phyloP scores from a whole-genome alignment of 2,113 vertebrate species.

The Aix galericulata region DNA sequence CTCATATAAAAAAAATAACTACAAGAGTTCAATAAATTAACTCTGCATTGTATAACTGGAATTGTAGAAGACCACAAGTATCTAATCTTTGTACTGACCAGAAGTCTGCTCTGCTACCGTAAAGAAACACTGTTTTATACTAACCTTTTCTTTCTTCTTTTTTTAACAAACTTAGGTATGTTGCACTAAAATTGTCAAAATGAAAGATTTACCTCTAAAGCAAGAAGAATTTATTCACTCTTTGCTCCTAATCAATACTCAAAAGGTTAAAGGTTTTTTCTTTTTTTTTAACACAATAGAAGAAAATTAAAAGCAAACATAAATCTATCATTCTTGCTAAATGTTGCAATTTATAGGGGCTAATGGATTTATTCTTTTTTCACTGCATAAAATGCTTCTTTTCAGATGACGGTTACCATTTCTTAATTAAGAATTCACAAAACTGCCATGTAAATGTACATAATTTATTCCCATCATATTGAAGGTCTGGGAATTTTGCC shows the following conservation, averaged over 20 bases:
- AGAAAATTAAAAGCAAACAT: slow-evolving; percentile 57
- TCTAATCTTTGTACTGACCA: neutral
- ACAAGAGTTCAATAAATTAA: neutral
- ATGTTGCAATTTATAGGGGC: slow-evolving; percentile 43
- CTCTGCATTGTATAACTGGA: neutral
- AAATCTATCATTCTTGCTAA: slow-evolving; percentile 61
- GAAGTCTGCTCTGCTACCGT: neutral
- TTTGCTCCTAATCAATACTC: slow-evolving; percentile 43
- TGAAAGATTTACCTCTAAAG: slow-evolving; percentile 13
- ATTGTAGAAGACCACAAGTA: neutral
- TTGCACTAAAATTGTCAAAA: slow-evolving; percentile 26
- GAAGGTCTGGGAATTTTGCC: slow-evolving; percentile 74
- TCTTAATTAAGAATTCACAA: slow-evolving; percentile 76
- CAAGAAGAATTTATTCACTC: slow-evolving; percentile 11
- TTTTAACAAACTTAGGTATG: neutral
- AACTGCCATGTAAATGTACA: slow-evolving; percentile 60
- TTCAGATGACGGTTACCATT: slow-evolving; percentile 55
- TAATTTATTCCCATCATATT: slow-evolving; percentile 77
- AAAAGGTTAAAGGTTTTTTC: slow-evolving; percentile 40
- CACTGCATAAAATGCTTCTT: slow-evolving; percentile 58
- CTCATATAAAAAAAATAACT: neutral
- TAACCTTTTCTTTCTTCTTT: neutral
- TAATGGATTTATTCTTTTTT: slow-evolving; percentile 72
- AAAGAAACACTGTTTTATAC: neutral
- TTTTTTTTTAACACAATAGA: slow-evolving; percentile 14